A percentile compares a stretch with the other conserved stretches of the same genome.
phyloP scores from a whole-genome alignment of 2,888 invertebrate genomes.

The Pemphredon lugubris region DNA sequence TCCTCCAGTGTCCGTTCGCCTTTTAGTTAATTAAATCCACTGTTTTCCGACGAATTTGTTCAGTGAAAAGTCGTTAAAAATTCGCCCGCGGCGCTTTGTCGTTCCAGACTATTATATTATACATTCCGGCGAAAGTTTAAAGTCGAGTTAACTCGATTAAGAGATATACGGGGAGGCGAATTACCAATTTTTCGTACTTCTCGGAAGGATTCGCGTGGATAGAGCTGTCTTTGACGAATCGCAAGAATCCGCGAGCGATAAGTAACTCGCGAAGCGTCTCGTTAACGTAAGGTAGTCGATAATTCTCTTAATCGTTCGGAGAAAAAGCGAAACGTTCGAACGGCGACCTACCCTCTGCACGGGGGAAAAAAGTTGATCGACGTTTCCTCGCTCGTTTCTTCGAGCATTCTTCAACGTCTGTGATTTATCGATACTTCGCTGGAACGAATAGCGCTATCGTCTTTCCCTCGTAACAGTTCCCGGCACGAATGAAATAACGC shows the following conservation, averaged over 20 bases:
- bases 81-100: slow-evolving; percentile 12
- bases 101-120: slow-evolving; percentile 26
- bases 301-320: background rate
- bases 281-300: background rate
- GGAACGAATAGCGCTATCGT: background rate
- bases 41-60: slow-evolving; percentile 39
- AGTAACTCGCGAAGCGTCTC: background rate
- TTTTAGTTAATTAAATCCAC: slow-evolving; percentile 36
- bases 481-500: background rate
- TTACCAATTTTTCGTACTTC: slow-evolving; percentile 1
- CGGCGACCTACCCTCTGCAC: slow-evolving; percentile 2
- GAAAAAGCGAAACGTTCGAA: slow-evolving; percentile 10
- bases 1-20: slow-evolving; percentile 1
- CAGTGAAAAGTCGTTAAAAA: slow-evolving; percentile 24
- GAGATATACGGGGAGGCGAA: slow-evolving; percentile 17
- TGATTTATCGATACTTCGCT: slow-evolving; percentile 1
- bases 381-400: slow-evolving; percentile 21
- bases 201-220: background rate
- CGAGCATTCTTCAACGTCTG: background rate
- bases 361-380: slow-evolving; percentile 17
- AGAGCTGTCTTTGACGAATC: background rate
- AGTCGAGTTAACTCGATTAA: slow-evolving; percentile 27
- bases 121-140: slow-evolving; percentile 19
- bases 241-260: slow-evolving; percentile 1
- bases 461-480: background rate